Conservation (phyloP, 2,113 vertebrate genomes). For the Mesocricetus auratus region DNA sequence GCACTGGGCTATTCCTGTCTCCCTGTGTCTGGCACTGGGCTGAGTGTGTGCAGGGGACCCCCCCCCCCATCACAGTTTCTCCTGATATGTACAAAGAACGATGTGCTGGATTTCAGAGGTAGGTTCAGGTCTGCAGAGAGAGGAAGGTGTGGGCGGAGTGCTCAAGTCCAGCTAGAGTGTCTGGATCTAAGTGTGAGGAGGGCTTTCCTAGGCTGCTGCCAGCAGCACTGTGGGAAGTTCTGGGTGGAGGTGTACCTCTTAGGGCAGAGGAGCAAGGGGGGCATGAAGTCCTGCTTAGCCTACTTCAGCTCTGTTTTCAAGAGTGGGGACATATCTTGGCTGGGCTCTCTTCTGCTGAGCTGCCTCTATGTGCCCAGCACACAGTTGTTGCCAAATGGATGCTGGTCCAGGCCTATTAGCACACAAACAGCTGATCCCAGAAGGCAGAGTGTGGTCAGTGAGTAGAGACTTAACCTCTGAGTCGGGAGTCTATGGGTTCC, state of each 20-base stretch:
- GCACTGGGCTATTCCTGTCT: neutral
- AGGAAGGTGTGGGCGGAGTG: neutral
- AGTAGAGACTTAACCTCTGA: neutral
- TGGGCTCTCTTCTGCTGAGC: neutral
- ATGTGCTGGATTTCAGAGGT: neutral
- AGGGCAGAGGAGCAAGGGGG: neutral
- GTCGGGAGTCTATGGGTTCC: neutral
- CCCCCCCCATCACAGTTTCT: neutral
- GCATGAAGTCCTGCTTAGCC: neutral
- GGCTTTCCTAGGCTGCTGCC: neutral
- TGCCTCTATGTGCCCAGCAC: neutral
- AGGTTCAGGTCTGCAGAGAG: neutral
- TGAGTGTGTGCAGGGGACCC: neutral
- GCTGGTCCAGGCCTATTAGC: neutral
- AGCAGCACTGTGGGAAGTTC: neutral
- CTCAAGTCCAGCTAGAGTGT: neutral
- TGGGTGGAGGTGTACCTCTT: neutral
- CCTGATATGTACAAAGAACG: neutral
- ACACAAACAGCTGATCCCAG: neutral
- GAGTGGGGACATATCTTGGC: neutral
- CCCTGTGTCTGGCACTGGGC: too few species aligned
- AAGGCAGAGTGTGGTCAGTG: neutral
- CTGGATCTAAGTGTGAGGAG: neutral
- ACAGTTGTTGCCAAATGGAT: neutral
- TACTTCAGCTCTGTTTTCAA: too few species aligned